These are phyloP conservation scores for Watersipora subatra DNA, from an alignment of 1,140 invertebrate genomes.

Conservation along the genomic window DNA sequence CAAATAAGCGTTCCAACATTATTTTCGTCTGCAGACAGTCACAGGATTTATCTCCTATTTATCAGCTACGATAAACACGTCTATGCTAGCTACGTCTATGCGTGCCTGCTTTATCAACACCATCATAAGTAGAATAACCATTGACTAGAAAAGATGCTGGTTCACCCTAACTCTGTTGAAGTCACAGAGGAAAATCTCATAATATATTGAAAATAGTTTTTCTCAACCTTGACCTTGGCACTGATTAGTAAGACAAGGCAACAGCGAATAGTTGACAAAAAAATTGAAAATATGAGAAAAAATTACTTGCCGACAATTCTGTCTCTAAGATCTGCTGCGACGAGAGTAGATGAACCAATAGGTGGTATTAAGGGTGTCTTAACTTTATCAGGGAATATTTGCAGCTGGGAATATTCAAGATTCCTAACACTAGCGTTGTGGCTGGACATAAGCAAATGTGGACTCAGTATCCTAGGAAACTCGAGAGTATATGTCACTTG, in stretches of 20 bases:
- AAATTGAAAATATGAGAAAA: no score
- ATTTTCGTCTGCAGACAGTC: neutral
- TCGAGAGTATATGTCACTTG: slow-evolving; percentile 3
- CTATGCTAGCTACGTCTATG: neutral
- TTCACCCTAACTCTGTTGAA: no score
- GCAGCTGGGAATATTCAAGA: slow-evolving; percentile 36
- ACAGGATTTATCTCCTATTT: neutral
- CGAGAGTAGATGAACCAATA: slow-evolving; percentile 20
- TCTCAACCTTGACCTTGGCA: no score
- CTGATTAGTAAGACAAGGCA: no score
- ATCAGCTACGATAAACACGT: neutral
- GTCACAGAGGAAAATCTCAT: no score
- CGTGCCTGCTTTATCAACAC: neutral
- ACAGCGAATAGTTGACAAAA: no score
- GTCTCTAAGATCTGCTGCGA: slow-evolving; percentile 28
- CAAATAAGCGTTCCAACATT: neutral
- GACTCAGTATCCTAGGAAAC: slow-evolving; percentile 30
- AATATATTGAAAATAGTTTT: no score
- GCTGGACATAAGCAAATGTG: slow-evolving; percentile 26
- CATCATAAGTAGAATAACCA: neutral
- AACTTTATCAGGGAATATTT: slow-evolving; percentile 34
- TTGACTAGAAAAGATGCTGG: no score
- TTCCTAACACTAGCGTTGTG: slow-evolving; percentile 35
- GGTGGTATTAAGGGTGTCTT: slow-evolving; percentile 38
- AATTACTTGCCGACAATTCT: slow-evolving; percentile 33